A percentile compares a stretch with the other conserved stretches of the same genome.
Evolutionary conservation across 2,888 invertebrate genomes (phyloP).

Genomic region (Pelosia muscerda): DNA sequence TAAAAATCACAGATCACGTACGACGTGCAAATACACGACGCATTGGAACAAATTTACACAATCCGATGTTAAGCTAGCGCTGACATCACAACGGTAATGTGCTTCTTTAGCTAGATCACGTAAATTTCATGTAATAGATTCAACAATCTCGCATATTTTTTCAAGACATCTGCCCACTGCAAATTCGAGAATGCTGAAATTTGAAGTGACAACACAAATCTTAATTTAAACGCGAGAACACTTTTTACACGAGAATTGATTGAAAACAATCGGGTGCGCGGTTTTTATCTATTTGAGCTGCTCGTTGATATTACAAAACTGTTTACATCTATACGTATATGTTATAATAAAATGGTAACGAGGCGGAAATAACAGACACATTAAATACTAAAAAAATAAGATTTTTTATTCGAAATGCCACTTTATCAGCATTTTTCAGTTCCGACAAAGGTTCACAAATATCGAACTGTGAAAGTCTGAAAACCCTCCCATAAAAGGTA

Average conservation of each 20-base stretch:
- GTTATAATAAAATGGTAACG: neutral
- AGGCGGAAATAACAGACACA: neutral
- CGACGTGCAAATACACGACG: slow-evolving; percentile 19
- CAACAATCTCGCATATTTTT: slow-evolving; percentile 31
- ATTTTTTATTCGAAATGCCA: too few relatives aligned
- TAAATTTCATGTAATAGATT: slow-evolving; percentile 20
- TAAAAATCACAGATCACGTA: slow-evolving; percentile 41
- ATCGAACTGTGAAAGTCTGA: too few relatives aligned
- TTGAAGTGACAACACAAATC: slow-evolving; percentile 21
- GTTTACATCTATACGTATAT: slow-evolving; percentile 28
- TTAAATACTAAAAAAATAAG: neutral
- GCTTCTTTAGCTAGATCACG: slow-evolving; percentile 27
- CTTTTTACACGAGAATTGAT: slow-evolving; percentile 35
- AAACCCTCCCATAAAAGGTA: too few relatives aligned
- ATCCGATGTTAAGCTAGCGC: slow-evolving; percentile 12
- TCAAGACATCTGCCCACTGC: slow-evolving; percentile 13
- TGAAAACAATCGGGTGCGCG: slow-evolving; percentile 34
- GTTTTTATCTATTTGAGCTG: slow-evolving; percentile 42
- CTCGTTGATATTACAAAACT: slow-evolving; percentile 45
- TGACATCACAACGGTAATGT: slow-evolving; percentile 34
- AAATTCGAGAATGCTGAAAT: slow-evolving; percentile 19
- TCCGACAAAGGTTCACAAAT: too few relatives aligned
- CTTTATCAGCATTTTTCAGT: too few relatives aligned
- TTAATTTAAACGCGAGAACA: slow-evolving; percentile 24
- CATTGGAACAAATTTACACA: slow-evolving; percentile 18